These are phyloP conservation scores for Ips nitidus DNA, from an alignment of 1,140 invertebrate genomes.

Conservation along the genomic window DNA sequence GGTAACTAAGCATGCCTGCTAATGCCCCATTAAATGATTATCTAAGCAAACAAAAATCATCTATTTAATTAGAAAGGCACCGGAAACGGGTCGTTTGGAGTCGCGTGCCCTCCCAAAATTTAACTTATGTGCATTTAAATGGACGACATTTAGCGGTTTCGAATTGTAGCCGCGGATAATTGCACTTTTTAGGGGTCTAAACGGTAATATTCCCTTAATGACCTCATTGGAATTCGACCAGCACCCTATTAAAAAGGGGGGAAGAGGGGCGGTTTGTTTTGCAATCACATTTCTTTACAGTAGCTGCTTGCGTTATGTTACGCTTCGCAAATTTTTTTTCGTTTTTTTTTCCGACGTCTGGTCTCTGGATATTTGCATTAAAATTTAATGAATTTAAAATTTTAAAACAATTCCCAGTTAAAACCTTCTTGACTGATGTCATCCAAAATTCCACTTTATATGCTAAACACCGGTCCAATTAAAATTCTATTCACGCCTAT, in stretches of 20 bases:
- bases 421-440: too few species aligned
- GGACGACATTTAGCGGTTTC: conserved; percentile 27
- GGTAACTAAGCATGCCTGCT: conserved; percentile 47
- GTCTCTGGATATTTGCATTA: too few species aligned
- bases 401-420: too few species aligned
- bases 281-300: neutral
- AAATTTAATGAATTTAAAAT: too few species aligned
- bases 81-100: conserved; percentile 49
- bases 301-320: neutral
- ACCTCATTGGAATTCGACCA: conserved; percentile 7
- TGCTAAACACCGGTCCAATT: too few species aligned
- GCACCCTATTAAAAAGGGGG: neutral
- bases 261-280: neutral
- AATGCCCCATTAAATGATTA: conserved; percentile 54
- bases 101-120: conserved; percentile 45
- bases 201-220: conserved; percentile 16
- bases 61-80: conserved; percentile 54
- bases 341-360: too few species aligned
- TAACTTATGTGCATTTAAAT: conserved; percentile 45
- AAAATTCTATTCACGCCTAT: too few species aligned
- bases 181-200: conserved; percentile 26
- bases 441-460: too few species aligned
- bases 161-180: conserved; percentile 19
- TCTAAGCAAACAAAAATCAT: conserved; percentile 55
- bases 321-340: too few species aligned